Evolutionary conservation across 2,113 vertebrate species (phyloP).

Genomic region (Tautogolabrus adspersus): DNA sequence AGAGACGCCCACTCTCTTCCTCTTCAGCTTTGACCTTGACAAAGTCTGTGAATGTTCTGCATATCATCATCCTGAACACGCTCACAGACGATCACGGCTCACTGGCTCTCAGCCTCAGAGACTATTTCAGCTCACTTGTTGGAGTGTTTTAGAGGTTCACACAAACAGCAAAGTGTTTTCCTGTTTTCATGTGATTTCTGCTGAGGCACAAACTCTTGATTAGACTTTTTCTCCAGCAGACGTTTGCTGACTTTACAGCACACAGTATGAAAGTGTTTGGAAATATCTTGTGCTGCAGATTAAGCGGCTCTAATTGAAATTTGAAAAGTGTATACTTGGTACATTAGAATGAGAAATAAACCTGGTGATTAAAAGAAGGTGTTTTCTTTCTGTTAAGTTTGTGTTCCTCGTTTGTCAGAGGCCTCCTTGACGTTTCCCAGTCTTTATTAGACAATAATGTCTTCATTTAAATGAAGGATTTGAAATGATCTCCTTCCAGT

Average conservation of each 20-base stretch:
- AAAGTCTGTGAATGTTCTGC: neutral
- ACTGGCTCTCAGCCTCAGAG: neutral
- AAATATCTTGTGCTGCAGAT: too few relatives aligned
- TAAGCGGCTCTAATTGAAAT: too few relatives aligned
- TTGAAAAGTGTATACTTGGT: too few relatives aligned
- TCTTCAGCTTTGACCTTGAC: slow-evolving; percentile 62
- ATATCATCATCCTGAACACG: neutral
- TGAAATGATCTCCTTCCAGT: too few relatives aligned
- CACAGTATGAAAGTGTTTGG: too few relatives aligned
- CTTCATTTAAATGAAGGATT: too few relatives aligned
- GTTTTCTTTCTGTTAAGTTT: neutral
- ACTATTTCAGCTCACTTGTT: neutral
- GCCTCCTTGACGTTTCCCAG: too few relatives aligned
- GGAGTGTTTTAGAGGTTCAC: neutral
- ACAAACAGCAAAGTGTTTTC: neutral
- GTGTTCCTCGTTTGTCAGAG: too few relatives aligned
- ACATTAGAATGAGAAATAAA: too few relatives aligned
- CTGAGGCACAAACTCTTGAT: neutral
- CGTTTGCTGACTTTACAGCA: neutral
- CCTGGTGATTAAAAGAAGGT: too few relatives aligned
- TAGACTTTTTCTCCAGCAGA: neutral
- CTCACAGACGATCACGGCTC: neutral
- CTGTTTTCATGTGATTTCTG: neutral
- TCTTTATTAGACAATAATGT: too few relatives aligned
- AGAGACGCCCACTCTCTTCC: slow-evolving; percentile 51